These are phyloP conservation scores for Bactericera cockerelli DNA, from an alignment of 1,140 invertebrate species.

Conservation along the genomic window DNA sequence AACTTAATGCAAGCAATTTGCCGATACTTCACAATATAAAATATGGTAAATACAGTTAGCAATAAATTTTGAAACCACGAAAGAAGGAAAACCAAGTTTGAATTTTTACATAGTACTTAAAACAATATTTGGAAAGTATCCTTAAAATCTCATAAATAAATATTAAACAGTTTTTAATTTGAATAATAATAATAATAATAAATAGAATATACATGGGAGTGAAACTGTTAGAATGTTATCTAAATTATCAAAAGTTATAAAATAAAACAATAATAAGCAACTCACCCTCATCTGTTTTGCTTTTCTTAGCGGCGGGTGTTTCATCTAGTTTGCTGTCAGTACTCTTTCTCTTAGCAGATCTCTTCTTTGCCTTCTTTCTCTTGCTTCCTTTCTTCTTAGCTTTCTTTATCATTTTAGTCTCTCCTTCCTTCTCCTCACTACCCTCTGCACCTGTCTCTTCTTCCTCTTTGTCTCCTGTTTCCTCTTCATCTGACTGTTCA, in stretches of 20 bases:
- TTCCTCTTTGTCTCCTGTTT: conserved; percentile 6
- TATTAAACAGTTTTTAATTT: no score
- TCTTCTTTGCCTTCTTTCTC: conserved; percentile 18
- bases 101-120: no score
- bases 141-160: no score
- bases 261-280: conserved; percentile 13
- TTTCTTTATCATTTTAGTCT: conserved; percentile 15
- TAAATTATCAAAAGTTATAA: no score
- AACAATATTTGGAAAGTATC: no score
- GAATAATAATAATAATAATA: no score
- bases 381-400: conserved; percentile 22
- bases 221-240: no score
- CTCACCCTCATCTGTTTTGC: conserved; percentile 22
- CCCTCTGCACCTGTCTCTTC: conserved; percentile 15
- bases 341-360: conserved; percentile 10
- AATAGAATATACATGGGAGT: no score
- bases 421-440: conserved; percentile 20
- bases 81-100: no score
- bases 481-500: conserved; percentile 5
- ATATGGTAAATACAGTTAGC: conserved; percentile 15
- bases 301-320: conserved; percentile 11
- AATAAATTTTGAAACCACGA: conserved; percentile 18
- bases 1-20: conserved; percentile 6
- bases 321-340: conserved; percentile 14
- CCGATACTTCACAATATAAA: conserved; percentile 20